A percentile compares a stretch with the other conserved stretches of the same genome.
Conservation (phyloP, 2,888 invertebrate species). For the Zele albiditarsus region DNA sequence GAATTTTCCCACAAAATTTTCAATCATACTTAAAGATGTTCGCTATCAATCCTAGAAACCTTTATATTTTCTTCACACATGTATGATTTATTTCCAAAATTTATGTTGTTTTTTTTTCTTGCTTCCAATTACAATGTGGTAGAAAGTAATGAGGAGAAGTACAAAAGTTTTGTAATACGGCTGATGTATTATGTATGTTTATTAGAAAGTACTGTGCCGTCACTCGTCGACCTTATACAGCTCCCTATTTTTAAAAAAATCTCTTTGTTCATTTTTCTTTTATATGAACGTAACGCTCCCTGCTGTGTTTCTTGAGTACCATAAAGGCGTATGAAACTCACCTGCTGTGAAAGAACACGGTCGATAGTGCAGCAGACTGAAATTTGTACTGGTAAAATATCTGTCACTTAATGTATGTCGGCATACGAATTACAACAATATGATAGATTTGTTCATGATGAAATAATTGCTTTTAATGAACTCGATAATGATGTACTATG, state of each 20-base stretch:
- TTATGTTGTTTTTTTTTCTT: too few species aligned
- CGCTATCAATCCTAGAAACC: too few species aligned
- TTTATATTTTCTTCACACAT: too few species aligned
- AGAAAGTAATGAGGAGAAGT: too few species aligned
- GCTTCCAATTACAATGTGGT: too few species aligned
- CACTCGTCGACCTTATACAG: too few species aligned
- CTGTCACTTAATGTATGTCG: not conserved
- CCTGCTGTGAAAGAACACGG: not conserved
- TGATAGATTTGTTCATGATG: not conserved
- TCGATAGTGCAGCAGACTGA: slow-evolving; percentile 21
- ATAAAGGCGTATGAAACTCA: not conserved
- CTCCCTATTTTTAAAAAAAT: not conserved
- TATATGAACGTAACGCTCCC: not conserved
- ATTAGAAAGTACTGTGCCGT: too few species aligned
- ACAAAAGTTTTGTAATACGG: too few species aligned
- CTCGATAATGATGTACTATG: not conserved
- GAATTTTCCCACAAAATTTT: too few species aligned
- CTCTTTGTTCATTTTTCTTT: not conserved
- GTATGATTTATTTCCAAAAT: too few species aligned
- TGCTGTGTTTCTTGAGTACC: not conserved
- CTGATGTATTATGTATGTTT: too few species aligned
- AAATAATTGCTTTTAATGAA: not conserved
- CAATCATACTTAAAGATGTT: too few species aligned
- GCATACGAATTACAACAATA: not conserved
- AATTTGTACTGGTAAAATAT: not conserved